Conservation (phyloP, 2,797 vertebrate genomes). For the Enteromius viviparus region DNA sequence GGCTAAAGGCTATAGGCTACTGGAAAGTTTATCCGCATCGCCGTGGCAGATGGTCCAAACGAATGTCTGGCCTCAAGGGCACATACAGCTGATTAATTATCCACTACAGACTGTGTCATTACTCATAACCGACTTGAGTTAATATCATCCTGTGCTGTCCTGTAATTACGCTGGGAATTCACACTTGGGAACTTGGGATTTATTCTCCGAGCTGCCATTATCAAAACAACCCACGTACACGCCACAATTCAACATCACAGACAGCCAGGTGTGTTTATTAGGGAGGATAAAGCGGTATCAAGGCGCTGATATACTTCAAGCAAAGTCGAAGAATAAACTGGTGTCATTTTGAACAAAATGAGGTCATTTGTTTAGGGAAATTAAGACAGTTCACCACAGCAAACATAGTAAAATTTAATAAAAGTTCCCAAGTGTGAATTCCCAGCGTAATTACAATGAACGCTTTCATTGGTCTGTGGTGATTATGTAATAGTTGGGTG, state of each 20-base stretch:
- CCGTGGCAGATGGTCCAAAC: constrained; percentile 34
- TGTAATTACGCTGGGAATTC: constrained; percentile 36
- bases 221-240: neutral
- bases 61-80: constrained; percentile 47
- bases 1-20: neutral
- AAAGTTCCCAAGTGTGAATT: too few relatives aligned
- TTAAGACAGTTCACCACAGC: neutral
- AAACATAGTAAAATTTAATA: neutral
- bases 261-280: neutral
- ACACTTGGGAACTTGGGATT: constrained; percentile 26
- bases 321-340: neutral
- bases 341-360: neutral
- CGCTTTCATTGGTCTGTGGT: neutral
- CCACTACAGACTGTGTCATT: constrained; percentile 44
- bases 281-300: neutral
- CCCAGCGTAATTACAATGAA: too few relatives aligned
- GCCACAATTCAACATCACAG: neutral
- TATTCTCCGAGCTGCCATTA: neutral
- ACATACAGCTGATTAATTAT: constrained; percentile 51
- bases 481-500: neutral
- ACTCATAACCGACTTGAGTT: constrained; percentile 39
- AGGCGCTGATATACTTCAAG: neutral
- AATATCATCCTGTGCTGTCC: constrained; percentile 31
- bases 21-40: neutral
- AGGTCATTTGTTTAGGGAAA: neutral